Base-by-base conservation (phyloP, 2,113 vertebrate genomes). In the Odobenus rosmarus region DNA sequence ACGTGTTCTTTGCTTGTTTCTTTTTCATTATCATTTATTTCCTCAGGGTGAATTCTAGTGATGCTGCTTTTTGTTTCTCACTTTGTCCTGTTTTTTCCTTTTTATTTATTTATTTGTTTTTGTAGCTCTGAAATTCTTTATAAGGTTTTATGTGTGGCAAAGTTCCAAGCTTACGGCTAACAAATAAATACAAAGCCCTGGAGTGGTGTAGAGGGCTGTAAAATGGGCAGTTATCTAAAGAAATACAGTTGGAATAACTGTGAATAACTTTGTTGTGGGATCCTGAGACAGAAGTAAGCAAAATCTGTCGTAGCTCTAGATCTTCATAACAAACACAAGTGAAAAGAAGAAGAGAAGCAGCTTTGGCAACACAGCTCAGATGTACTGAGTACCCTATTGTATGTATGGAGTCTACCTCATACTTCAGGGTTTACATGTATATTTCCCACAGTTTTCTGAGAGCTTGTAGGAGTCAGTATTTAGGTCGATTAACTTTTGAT, bases 341-440 rank as follows among this genome's bases (percentile, higher is more conserved):
- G 74, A 14, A 55, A 80, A 21, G 16, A 18, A 24, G 39, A 28
- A 69, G 9, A 62, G 14, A 59, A 21, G 51, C 9, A 15, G 36
- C 9, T 23, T 18, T 51, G 12, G 7, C 16, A 51, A 7, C 1
- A 0, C 0, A 5, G 26, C 36, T 69, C 11, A 39, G 14, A 18
- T 12, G 10, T 14, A 19, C 0, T 7, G 0, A 1, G 49, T 15
- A 36, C 3, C 14, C 36, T 24, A 4, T 61, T 11, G 6, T 3
- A 57, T 12, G 4, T 4, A 3, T 7, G 4, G 8, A 24, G 10
- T 46, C 49, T 4, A 24, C 24, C 39, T 59, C 53, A 33, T 33
- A 26, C 12, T 18, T 24, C 16, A 69, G 28, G 46, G 33, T 33
- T n/a, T 24, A 4, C 7, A 0, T 42, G 33, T 14, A 1, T 14